phyloP scores from a whole-genome alignment of 2,888 invertebrate genomes.

The Pristionchus exspectatus region DNA sequence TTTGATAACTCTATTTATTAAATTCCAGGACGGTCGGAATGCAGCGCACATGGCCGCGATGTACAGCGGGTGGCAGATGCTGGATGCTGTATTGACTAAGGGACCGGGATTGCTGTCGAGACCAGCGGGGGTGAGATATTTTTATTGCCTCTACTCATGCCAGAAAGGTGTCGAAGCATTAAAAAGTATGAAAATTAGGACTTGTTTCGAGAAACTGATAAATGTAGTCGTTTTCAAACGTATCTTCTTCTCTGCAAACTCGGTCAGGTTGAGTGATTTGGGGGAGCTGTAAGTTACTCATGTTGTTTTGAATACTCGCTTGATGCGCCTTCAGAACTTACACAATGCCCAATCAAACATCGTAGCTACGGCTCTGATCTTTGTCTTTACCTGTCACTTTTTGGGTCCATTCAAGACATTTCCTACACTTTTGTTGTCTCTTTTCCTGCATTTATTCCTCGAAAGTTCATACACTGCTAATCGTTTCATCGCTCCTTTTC shows the following conservation, averaged over 20 bases:
- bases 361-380: not conserved
- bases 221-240: no score
- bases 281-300: not conserved
- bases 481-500: not conserved
- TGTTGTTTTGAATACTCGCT: not conserved
- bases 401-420: not conserved
- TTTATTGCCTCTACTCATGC: no score
- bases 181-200: no score
- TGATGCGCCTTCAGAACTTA: not conserved
- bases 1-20: not conserved
- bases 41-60: conserved; percentile 94
- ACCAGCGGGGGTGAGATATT: conserved; percentile 84
- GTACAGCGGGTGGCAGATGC: conserved; percentile 94
- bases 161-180: no score
- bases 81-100: conserved; percentile 90
- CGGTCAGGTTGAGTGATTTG: no score
- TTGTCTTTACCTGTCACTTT: not conserved
- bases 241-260: no score
- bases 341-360: not conserved
- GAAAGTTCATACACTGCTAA: conserved; percentile 50
- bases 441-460: not conserved
- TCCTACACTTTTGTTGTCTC: not conserved
- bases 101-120: conserved; percentile 91
- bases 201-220: no score
- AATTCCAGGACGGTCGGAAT: conserved; percentile 92